Conservation (phyloP, 2,888 invertebrate species). For the Cosmorhoe ocellata region DNA sequence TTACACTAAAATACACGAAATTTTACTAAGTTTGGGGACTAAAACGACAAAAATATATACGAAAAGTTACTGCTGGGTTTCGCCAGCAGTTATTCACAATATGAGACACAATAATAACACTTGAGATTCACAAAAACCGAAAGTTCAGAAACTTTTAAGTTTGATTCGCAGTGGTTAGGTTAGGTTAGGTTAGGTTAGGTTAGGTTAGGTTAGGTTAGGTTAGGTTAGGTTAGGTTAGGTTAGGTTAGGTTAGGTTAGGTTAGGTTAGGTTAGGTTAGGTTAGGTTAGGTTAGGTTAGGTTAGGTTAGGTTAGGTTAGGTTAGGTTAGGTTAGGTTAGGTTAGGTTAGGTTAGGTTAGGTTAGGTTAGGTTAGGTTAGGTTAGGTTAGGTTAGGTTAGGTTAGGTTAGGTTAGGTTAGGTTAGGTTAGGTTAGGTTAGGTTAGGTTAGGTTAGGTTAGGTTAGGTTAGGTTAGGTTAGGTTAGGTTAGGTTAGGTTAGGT, state of each 20-base stretch:
- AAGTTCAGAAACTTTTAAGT: too few relatives aligned
- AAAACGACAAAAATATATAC: too few relatives aligned
- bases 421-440: conserved; percentile 20
- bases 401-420: conserved; percentile 22
- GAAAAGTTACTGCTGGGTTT: too few relatives aligned
- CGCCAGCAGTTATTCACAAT: too few relatives aligned
- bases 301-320: conserved; percentile 1
- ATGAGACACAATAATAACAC: too few relatives aligned
- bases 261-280: conserved; percentile 9
- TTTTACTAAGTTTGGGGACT: too few relatives aligned
- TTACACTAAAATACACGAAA: too few relatives aligned
- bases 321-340: conserved; percentile 15
- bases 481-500: conserved; percentile 1
- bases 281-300: conserved; percentile 9
- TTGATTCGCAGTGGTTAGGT: too few relatives aligned
- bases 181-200: conserved; percentile 3
- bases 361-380: conserved; percentile 28
- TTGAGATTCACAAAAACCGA: too few relatives aligned
- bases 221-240: conserved; percentile 11
- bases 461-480: conserved; percentile 17
- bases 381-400: conserved; percentile 20
- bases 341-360: conserved; percentile 30
- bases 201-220: conserved; percentile 1
- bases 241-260: neutral
- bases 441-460: conserved; percentile 19